Evolutionary conservation across 2,797 vertebrate species (phyloP).

Genomic region (Carapus acus): DNA sequence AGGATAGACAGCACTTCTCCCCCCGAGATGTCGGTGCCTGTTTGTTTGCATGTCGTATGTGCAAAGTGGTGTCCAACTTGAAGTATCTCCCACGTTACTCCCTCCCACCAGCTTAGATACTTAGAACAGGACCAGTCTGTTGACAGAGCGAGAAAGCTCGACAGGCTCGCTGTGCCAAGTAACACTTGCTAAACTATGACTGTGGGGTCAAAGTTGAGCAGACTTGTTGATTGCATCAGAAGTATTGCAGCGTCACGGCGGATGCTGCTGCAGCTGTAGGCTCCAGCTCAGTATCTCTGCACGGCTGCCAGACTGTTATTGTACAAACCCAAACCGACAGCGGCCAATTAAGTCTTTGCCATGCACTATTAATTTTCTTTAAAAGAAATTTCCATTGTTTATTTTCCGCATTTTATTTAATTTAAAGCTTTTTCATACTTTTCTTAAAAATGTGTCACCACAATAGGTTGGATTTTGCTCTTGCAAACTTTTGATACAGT

Average conservation of each 20-base stretch:
- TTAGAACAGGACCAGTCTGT: no score
- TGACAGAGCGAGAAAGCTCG: not conserved
- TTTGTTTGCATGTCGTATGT: no score
- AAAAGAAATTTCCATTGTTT: slow-evolving; percentile 46
- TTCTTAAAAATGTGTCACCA: slow-evolving; percentile 51
- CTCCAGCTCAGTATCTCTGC: no score
- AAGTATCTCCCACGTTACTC: no score
- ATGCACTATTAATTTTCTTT: slow-evolving; percentile 48
- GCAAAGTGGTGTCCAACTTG: no score
- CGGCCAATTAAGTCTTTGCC: slow-evolving; percentile 22
- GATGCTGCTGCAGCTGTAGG: slow-evolving; percentile 17
- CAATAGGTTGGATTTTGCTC: slow-evolving; percentile 38
- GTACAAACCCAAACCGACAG: slow-evolving; percentile 21
- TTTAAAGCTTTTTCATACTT: slow-evolving; percentile 38
- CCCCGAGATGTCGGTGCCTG: no score
- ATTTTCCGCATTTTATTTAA: slow-evolving; percentile 42
- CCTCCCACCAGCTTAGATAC: no score
- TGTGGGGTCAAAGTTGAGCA: not conserved
- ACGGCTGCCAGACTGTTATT: slow-evolving; percentile 19
- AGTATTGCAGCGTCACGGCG: slow-evolving; percentile 8
- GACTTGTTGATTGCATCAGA: slow-evolving; percentile 4
- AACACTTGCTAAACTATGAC: no score
- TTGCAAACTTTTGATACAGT: slow-evolving; percentile 43
- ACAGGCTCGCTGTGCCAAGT: not conserved
- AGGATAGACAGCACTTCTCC: no score